phyloP scores from a whole-genome alignment of 2,888 invertebrate species.

The Chelonus formosanus region DNA sequence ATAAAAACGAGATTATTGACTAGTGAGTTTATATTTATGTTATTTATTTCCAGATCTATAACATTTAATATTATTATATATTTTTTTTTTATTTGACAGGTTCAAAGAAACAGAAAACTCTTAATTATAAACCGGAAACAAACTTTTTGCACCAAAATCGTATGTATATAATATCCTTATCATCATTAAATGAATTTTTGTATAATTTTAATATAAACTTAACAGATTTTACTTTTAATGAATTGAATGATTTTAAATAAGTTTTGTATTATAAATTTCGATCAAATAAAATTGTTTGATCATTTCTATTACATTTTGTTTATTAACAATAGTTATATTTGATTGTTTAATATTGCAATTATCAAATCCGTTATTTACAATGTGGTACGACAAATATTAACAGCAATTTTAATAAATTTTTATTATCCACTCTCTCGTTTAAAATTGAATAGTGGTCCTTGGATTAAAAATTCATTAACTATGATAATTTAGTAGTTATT shows the following conservation, averaged over 20 bases:
- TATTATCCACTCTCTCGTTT: conserved; percentile 44
- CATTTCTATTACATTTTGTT: too few relatives aligned
- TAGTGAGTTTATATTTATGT: too few relatives aligned
- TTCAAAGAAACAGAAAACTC: conserved; percentile 81
- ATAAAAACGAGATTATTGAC: too few relatives aligned
- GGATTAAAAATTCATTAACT: conserved; percentile 50
- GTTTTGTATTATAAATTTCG: too few relatives aligned
- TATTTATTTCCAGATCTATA: not conserved
- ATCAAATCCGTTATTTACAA: conserved; percentile 52
- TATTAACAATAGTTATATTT: conserved; percentile 44
- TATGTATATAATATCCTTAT: too few relatives aligned
- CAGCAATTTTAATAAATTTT: conserved; percentile 50
- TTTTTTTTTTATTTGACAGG: conserved; percentile 65
- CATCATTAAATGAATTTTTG: too few relatives aligned
- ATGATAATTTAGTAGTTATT: conserved; percentile 27
- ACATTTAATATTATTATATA: conserved; percentile 16
- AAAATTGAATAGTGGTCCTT: conserved; percentile 53
- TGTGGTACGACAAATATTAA: conserved; percentile 51
- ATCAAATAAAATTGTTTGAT: too few relatives aligned
- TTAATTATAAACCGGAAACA: conserved; percentile 52
- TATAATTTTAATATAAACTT: too few relatives aligned
- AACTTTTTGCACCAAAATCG: too few relatives aligned
- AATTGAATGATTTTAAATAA: too few relatives aligned
- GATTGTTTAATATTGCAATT: conserved; percentile 41
- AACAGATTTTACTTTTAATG: too few relatives aligned